These are phyloP conservation scores for Salarias fasciatus DNA, from an alignment of 2,797 vertebrate genomes.

Conservation along the genomic window DNA sequence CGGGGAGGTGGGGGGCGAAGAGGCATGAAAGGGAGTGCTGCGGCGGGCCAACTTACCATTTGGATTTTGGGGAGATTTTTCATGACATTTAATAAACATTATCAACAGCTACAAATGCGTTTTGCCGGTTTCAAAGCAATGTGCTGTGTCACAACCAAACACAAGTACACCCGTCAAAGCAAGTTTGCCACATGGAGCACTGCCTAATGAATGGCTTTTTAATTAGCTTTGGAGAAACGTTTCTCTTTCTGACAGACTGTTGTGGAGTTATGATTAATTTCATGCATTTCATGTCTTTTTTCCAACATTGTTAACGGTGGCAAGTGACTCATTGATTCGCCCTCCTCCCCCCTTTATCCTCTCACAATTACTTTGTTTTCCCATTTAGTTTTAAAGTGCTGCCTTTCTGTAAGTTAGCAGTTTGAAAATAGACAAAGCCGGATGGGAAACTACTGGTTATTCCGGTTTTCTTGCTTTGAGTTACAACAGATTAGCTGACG, in stretches of 20 bases:
- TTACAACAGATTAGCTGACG: conserved; percentile 12
- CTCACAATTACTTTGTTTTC: too few relatives aligned
- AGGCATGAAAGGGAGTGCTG: conserved; percentile 9
- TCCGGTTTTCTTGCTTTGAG: conserved; percentile 16
- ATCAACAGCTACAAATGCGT: conserved; percentile 21
- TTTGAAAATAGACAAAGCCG: neutral
- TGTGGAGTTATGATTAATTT: conserved; percentile 36
- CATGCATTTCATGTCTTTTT: neutral
- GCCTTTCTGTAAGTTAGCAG: conserved; percentile 2
- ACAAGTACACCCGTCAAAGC: neutral
- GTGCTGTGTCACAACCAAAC: conserved; percentile 7
- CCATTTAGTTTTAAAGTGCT: neutral
- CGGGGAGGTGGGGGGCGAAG: conserved; percentile 20
- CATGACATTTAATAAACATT: conserved; percentile 31
- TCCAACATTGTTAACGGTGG: neutral
- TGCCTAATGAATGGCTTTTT: conserved; percentile 50
- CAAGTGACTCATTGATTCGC: too few relatives aligned
- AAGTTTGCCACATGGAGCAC: conserved; percentile 25
- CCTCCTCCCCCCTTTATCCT: too few relatives aligned
- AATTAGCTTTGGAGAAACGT: conserved; percentile 47
- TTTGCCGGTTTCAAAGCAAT: conserved; percentile 13
- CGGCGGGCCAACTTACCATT: conserved; percentile 5
- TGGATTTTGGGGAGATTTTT: conserved; percentile 22
- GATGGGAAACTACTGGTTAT: neutral
- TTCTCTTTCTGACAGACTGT: conserved; percentile 48